Evolutionary conservation across 2,888 invertebrate genomes (phyloP), one percentile per base, ranked within the genome.

Genomic region (Byasa hedistus): DNA sequence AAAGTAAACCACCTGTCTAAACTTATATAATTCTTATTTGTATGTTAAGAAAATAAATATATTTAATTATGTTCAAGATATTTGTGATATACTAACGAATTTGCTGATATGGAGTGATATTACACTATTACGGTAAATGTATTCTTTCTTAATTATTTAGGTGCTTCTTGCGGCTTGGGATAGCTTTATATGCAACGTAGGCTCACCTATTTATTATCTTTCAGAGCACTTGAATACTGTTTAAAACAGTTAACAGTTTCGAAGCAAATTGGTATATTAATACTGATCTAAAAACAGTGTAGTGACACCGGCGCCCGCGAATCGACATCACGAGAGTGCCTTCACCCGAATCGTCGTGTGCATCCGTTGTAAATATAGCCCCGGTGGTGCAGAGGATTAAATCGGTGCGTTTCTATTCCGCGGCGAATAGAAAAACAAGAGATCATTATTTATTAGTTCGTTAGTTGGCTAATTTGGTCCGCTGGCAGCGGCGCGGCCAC

Each of bases 401-500:
- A 79, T 79, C 81, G 83, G 79, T 83, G 87, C 89, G 85, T 85
- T 87, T 90, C 91, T 91, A 91, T 91, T 88, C 85, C 83, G 81
- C 82, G 80, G 77, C 80, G 85, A 86, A 89, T 89, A 89, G 91
- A 91, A 91, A 91, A 91, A 91, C 89, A 91, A 91, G 88, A 91
- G 90, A 90, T 86, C 84, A 90, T 91, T 87, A 91, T 91, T 91
- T 91, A 91, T 91, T 90, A 91, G 88, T 90, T 87, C 84, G 90
- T 89, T 88, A 89, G 89, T 86, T 87, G 85, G 89, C 86, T 91
- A 91, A 91, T 91, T 91, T 90, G 90, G 91, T 91, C 89, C 83
- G 84, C 76, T 84, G 90, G 86, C 89, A 86, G 85, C 84, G 83
- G 77, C 83, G 79, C 79, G 80, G 93, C 92, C 69, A 88, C 89